These are phyloP conservation scores for Chelonia mydas DNA, from an alignment of 2,797 vertebrate species.

Conservation along the genomic window DNA sequence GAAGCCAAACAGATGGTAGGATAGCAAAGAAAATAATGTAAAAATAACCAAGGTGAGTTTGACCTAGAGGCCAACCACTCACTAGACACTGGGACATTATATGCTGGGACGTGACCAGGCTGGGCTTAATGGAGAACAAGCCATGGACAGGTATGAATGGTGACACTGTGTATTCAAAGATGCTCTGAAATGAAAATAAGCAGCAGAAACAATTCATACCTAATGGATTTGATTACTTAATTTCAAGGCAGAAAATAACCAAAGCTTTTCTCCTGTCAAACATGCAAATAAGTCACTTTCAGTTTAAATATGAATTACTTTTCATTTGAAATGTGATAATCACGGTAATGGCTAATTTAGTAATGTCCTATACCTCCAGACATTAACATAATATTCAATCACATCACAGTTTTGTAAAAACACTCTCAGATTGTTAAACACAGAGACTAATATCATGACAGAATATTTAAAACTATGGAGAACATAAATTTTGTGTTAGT, in stretches of 20 bases:
- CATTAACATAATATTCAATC: background rate
- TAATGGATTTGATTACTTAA: slow-evolving; percentile 34
- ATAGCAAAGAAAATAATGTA: too few relatives aligned
- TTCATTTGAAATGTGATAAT: background rate
- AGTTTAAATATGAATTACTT: background rate
- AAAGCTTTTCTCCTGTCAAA: background rate
- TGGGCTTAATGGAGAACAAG: too few relatives aligned
- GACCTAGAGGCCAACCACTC: too few relatives aligned
- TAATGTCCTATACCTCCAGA: background rate
- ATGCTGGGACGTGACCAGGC: too few relatives aligned
- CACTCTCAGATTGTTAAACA: background rate
- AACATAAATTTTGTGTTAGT: background rate
- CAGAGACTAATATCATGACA: background rate
- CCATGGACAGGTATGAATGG: too few relatives aligned
- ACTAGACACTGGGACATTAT: too few relatives aligned
- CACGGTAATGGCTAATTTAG: background rate
- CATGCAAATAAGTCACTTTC: background rate
- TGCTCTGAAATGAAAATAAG: background rate
- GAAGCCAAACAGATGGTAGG: too few relatives aligned
- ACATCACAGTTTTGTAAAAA: background rate
- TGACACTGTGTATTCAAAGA: too few relatives aligned
- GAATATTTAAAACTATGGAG: background rate
- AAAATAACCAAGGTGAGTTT: too few relatives aligned
- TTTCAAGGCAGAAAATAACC: background rate
- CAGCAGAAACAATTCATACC: background rate